These are phyloP conservation scores for Spodoptera litura DNA, from an alignment of 1,140 invertebrate species.

Conservation along the genomic window DNA sequence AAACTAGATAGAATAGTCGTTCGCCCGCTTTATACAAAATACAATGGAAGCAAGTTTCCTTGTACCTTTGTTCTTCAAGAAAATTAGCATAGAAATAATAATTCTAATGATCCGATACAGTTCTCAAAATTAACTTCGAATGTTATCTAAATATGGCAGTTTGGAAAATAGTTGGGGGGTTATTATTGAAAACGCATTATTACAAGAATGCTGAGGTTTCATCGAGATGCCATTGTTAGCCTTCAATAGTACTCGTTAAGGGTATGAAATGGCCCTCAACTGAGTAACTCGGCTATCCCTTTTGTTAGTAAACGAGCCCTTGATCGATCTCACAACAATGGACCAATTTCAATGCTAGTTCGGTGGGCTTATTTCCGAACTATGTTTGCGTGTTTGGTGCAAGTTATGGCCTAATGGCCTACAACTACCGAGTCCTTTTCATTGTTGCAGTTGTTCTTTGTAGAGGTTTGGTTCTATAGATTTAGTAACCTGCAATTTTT, in stretches of 20 bases:
- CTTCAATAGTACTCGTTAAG: conserved; percentile 67
- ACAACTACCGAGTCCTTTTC: background rate
- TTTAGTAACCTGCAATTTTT: background rate
- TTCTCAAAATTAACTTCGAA: conserved; percentile 39
- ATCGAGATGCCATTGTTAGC: conserved; percentile 64
- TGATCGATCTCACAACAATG: conserved; percentile 67
- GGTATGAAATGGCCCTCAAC: conserved; percentile 59
- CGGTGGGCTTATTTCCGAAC: conserved; percentile 50
- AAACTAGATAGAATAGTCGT: background rate
- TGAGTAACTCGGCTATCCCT: conserved; percentile 52
- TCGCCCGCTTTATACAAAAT: background rate
- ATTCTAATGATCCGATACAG: conserved; percentile 16
- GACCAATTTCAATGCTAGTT: conserved; percentile 65
- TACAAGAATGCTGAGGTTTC: conserved; percentile 53
- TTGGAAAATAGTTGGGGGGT: conserved; percentile 16
- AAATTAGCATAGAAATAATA: conserved; percentile 37
- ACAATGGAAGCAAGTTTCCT: background rate
- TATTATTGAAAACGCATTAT: conserved; percentile 53
- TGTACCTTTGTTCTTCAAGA: conserved; percentile 5
- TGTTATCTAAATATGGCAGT: conserved; percentile 36
- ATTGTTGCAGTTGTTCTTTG: background rate
- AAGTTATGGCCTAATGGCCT: conserved; percentile 25
- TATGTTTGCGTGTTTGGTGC: conserved; percentile 45
- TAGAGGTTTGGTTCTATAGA: background rate
- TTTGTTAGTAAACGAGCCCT: conserved; percentile 66